Conservation (phyloP, 2,888 invertebrate genomes). For the Polymixis lichenea region DNA sequence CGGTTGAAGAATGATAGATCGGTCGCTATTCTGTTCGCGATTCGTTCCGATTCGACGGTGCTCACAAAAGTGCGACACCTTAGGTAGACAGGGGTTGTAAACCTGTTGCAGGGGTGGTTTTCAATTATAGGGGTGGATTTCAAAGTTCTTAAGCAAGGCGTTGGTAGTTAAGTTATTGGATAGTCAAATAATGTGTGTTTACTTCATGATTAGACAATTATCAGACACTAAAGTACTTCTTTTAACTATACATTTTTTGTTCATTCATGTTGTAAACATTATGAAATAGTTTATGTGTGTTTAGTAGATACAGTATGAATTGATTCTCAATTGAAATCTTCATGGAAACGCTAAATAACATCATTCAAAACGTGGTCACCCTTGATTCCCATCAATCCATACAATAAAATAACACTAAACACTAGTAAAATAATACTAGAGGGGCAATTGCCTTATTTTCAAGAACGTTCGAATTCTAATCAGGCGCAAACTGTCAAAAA, state of each 20-base stretch:
- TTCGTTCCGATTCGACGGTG: slow-evolving; percentile 86
- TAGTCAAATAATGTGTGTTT: background rate
- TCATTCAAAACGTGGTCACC: rapidly evolving
- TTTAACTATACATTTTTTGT: background rate
- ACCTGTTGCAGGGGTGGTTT: slow-evolving; percentile 24
- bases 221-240: background rate
- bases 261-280: background rate
- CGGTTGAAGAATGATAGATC: slow-evolving; percentile 89
- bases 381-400: background rate
- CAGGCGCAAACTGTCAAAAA: background rate
- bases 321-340: background rate
- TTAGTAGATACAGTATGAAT: background rate
- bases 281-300: background rate
- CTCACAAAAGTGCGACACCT: slow-evolving; percentile 85
- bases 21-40: slow-evolving; percentile 82
- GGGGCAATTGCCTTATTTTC: background rate
- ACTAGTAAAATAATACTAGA: background rate
- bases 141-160: background rate
- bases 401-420: background rate
- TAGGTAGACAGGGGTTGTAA: slow-evolving; percentile 66
- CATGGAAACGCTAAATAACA: no score
- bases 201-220: no score
- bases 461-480: background rate
- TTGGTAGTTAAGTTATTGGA: background rate
- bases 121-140: background rate